Evolutionary conservation across 35 echinoderm and acorn worm genomes (phyloP), one percentile per base, ranked within the genome.

Genomic region (Holothuria glaberrima): DNA sequence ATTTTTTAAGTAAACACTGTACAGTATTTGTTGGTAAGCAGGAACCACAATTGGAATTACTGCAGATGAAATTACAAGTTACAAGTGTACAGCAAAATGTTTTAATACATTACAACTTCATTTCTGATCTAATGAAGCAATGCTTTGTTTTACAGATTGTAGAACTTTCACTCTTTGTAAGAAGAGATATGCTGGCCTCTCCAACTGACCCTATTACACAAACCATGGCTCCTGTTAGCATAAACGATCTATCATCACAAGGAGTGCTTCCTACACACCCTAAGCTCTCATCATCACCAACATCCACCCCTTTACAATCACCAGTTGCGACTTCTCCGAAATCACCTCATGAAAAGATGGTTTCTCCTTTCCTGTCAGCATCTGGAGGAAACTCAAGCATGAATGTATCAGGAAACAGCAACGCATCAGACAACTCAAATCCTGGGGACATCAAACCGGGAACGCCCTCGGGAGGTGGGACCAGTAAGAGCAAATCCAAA

Each of bases 141-240:
- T 36, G 41, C 7, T 12, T 92, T 74, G 26, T 22, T 52, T 89
- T 56, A 31, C 90, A 99, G 97, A 81, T 99, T 45, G 89, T 99
- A 58, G 97, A 99, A 27, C 79, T 99, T 30, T 92, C 97, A 9
- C 82, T 99, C n/a, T 24, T 93, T 20, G 93, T 95, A 20, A 72
- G 87, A 56, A 56, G 91, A 77, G 97, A 99, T 79, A 89, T 89
- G 80, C n/a, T 91, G 20, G 88, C 91, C 0, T 87, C 83, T 0
- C 70, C 91, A 18, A 84, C 76, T 34, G 97, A 95, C 77, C 97
- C 97, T 16, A 90, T 93, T 56, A 72, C 88, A 27, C 92, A 99
- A 82, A 81, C 88, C 20, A 90, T 90, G 60, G 91, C 93, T 50
- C 93, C 97, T 17, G 87, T 88, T 0, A 93, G 66, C 83, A 45